Evolutionary conservation across 2,888 invertebrate genomes (phyloP).

Genomic region (Drosophila rellima): DNA sequence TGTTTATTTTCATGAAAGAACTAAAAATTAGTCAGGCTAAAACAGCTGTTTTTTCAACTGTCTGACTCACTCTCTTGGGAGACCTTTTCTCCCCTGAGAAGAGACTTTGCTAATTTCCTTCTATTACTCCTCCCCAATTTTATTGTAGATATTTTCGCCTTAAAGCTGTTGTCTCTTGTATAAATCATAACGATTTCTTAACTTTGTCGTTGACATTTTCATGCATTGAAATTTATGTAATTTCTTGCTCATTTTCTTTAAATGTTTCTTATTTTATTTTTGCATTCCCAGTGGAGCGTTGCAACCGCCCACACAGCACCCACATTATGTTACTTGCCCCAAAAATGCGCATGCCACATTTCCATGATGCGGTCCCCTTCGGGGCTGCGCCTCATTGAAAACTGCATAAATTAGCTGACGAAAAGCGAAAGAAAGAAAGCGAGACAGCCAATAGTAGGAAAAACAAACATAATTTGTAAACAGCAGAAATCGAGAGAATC

Average conservation of each 20-base stretch:
- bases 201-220: conserved; percentile 33
- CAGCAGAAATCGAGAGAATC: conserved; percentile 37
- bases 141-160: conserved; percentile 1
- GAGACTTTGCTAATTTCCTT: neutral
- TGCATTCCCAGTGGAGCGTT: conserved; percentile 48
- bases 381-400: conserved; percentile 63
- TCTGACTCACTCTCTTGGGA: conserved; percentile 1
- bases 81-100: too few relatives aligned
- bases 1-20: neutral
- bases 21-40: neutral
- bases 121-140: neutral
- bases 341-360: conserved; percentile 24
- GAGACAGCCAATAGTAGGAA: conserved; percentile 31
- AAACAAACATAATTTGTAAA: conserved; percentile 70
- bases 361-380: conserved; percentile 28
- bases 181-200: conserved; percentile 27
- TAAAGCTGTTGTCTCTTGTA: conserved; percentile 11
- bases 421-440: conserved; percentile 34
- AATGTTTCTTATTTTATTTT: conserved; percentile 33
- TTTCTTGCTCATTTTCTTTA: conserved; percentile 33
- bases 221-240: conserved; percentile 33
- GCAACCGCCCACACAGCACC: conserved; percentile 33
- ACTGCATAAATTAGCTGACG: conserved; percentile 71
- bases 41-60: conserved; percentile 8
- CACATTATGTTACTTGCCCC: neutral